A percentile compares a stretch with the other conserved stretches of the same genome.
These are phyloP conservation scores for Edolisoma coerulescens DNA, from an alignment of 2,113 vertebrate genomes.

Conservation along the genomic window DNA sequence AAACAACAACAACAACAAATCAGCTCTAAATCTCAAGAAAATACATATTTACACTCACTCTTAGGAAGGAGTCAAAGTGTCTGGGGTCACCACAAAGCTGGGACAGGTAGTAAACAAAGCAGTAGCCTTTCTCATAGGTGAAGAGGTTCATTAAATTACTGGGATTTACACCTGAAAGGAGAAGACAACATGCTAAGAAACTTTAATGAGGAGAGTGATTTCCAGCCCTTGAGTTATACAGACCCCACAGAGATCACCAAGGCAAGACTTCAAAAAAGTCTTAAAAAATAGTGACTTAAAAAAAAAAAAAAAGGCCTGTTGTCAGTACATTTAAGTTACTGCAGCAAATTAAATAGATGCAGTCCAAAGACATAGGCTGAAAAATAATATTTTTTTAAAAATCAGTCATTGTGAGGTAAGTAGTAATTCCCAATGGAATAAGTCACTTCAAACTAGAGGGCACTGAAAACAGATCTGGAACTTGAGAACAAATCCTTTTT, in stretches of 20 bases:
- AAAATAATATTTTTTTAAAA: neutral
- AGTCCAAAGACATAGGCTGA: neutral
- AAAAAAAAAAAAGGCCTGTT: neutral
- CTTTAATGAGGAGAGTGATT: neutral
- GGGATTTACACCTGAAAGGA: slow-evolving; percentile 87
- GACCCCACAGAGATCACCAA: neutral
- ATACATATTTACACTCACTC: slow-evolving; percentile 67
- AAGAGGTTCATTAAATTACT: slow-evolving; percentile 98
- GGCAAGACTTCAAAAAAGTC: too few relatives aligned
- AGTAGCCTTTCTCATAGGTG: slow-evolving; percentile 98
- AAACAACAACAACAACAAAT: neutral
- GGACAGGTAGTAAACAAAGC: slow-evolving; percentile 93
- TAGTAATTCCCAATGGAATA: neutral
- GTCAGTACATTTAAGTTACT: neutral
- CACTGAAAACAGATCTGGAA: neutral
- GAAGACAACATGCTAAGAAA: neutral
- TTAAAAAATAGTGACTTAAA: neutral
- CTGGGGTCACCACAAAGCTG: slow-evolving; percentile 87
- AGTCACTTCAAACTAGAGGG: neutral
- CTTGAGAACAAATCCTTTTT: neutral
- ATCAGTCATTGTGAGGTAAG: neutral
- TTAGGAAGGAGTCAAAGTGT: slow-evolving; percentile 89
- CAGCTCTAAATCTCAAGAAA: neutral
- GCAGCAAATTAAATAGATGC: neutral
- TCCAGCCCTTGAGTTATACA: neutral